Percentiles rank a stretch among this genome's conserved stretches.
These are phyloP conservation scores for Brachionus rubens DNA, from an alignment of 1,140 invertebrate species.

Conservation along the genomic window DNA sequence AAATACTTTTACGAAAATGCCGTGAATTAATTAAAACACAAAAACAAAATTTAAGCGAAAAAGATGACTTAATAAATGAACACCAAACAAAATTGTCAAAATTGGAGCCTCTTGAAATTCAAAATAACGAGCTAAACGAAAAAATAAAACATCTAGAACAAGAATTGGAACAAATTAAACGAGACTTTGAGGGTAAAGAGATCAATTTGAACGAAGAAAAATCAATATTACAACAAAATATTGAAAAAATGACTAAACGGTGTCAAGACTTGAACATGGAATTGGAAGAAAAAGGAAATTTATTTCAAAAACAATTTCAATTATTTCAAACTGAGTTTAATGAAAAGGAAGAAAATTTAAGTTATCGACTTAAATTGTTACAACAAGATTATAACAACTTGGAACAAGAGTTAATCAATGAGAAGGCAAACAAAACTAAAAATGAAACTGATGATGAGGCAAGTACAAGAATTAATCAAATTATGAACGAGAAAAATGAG, in stretches of 20 bases:
- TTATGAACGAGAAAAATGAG: background rate
- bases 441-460: background rate
- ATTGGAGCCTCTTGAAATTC: background rate
- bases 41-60: slow-evolving; percentile 31
- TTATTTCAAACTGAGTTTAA: slow-evolving; percentile 14
- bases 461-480: background rate
- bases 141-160: background rate
- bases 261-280: slow-evolving; percentile 31
- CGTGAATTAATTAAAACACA: slow-evolving; percentile 16
- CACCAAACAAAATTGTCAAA: background rate
- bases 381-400: slow-evolving; percentile 20
- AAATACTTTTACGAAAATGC: slow-evolving; percentile 14
- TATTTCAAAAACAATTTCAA: slow-evolving; percentile 45
- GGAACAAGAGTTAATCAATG: slow-evolving; percentile 18
- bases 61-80: background rate
- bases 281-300: slow-evolving; percentile 39
- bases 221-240: background rate
- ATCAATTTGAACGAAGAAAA: slow-evolving; percentile 1
- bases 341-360: slow-evolving; percentile 31
- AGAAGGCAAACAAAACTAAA: slow-evolving; percentile 4
- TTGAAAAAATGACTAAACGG: slow-evolving; percentile 15
- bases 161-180: background rate
- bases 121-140: background rate
- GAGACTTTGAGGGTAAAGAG: background rate
- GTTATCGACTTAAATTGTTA: background rate